phyloP scores from a whole-genome alignment of 2,797 vertebrate genomes.

The Intellagama lesueurii region DNA sequence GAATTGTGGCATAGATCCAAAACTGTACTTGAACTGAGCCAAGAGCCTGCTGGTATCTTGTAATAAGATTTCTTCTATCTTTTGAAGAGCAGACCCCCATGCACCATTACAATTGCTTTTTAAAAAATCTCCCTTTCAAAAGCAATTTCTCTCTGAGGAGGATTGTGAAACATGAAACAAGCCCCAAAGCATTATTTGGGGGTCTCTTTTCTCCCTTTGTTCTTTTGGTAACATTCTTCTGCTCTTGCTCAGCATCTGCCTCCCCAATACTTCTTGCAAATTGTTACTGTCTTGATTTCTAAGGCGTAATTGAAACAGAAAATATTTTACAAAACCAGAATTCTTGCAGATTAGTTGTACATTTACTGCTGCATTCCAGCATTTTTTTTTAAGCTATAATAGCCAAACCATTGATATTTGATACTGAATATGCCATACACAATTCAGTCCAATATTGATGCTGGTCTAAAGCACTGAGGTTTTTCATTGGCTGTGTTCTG shows the following conservation, averaged over 20 bases:
- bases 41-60: neutral
- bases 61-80: neutral
- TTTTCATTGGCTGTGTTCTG: neutral
- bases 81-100: neutral
- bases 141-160: neutral
- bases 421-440: neutral
- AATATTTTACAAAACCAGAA: neutral
- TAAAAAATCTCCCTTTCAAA: neutral
- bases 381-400: neutral
- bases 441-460: neutral
- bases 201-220: neutral
- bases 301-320: conserved; percentile 1
- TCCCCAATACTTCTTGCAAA: neutral
- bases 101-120: neutral
- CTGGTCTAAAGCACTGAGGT: neutral
- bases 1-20: conserved; percentile 12
- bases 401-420: neutral
- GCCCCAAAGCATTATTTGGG: neutral
- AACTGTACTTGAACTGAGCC: neutral
- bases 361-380: neutral
- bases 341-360: neutral
- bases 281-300: neutral
- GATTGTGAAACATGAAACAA: neutral
- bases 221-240: neutral
- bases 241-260: no score